These are phyloP conservation scores for Tachypleus tridentatus DNA, from an alignment of 1,140 invertebrate species.

Conservation along the genomic window DNA sequence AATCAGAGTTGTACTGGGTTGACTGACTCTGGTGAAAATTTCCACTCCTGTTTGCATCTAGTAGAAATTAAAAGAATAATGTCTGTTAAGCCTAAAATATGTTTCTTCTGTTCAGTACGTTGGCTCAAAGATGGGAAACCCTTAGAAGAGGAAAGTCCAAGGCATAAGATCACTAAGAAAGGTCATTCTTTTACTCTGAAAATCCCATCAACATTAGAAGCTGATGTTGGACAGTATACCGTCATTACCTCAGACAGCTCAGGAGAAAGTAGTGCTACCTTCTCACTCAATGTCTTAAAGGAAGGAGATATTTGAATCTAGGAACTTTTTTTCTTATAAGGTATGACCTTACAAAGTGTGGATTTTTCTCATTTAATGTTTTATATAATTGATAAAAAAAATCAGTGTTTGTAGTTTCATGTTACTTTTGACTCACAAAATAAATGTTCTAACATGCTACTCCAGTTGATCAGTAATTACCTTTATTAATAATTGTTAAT, in stretches of 20 bases:
- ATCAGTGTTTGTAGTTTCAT: too few relatives aligned
- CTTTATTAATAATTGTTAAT: too few relatives aligned
- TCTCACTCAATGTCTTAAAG: constrained; percentile 63
- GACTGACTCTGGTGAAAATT: too few relatives aligned
- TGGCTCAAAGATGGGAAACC: constrained; percentile 88
- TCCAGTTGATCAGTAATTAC: too few relatives aligned
- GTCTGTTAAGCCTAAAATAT: background rate
- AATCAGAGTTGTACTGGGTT: too few relatives aligned
- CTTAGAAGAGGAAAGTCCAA: constrained; percentile 56
- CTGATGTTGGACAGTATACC: constrained; percentile 80
- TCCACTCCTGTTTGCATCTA: too few relatives aligned
- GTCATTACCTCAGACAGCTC: constrained; percentile 76
- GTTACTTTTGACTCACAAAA: too few relatives aligned
- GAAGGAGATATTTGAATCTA: constrained; percentile 16
- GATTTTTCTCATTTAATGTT: too few relatives aligned
- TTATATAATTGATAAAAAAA: too few relatives aligned
- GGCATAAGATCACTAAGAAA: constrained; percentile 66
- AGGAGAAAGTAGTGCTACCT: constrained; percentile 58
- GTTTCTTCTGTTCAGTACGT: constrained; percentile 33
- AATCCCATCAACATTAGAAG: constrained; percentile 57
- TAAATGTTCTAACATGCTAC: too few relatives aligned
- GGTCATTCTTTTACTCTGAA: constrained; percentile 56
- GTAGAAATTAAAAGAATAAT: too few relatives aligned
- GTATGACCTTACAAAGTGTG: too few relatives aligned
- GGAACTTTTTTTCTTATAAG: background rate